Base-by-base conservation (phyloP, 2,888 invertebrate genomes). In the Spisula solida region DNA sequence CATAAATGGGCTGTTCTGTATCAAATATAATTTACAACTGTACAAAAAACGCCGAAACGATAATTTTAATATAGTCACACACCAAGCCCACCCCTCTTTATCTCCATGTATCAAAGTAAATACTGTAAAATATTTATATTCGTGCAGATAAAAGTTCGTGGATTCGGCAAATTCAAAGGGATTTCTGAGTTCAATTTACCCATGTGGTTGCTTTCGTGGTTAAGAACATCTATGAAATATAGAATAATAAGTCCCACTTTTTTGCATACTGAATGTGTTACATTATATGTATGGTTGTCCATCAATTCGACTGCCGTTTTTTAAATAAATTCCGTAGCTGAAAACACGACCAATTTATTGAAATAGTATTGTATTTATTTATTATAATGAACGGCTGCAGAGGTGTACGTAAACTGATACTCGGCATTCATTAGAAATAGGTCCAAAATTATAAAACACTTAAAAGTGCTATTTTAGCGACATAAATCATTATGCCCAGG, bases 371-470 rank as follows among this genome's bases (percentile, higher is more conserved):
- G 55, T 55, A 18, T 55, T 2, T 20, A 55, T 1, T 25, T 1
- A 2, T 60, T 55, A 55, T 51, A 60, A 60, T n/a, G n/a, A n/a
- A 60, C 60, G 18, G 1, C 60, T 1, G n/a, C 60, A 25, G 60
- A 60, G n/a, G 18, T 60, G 60, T n/a, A 8, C 20, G 60, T 60
- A 60, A 60, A 20, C 1, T 60, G n/a, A 60, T 60, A 60, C 20
- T 25, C 8, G 60, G 60, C 2, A 60, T 60, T 60, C 60, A 25
- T n/a, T 20, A 60, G 16, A 4, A 14, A 51, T 12, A 6, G 60
- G 60, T 25, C 60, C 60, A 25, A 60, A 60, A 60, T 60, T n/a
- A 60, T n/a, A 60, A 60, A 60, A 60, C 60, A n/a, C n/a, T 60
- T 60, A 60, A 60, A 60, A 60, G 20, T 60, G 60, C 20, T n/a